Percentiles rank a stretch among this genome's conserved stretches.
phyloP scores from a whole-genome alignment of 2,113 vertebrate genomes.

The Neoarius graeffei region DNA sequence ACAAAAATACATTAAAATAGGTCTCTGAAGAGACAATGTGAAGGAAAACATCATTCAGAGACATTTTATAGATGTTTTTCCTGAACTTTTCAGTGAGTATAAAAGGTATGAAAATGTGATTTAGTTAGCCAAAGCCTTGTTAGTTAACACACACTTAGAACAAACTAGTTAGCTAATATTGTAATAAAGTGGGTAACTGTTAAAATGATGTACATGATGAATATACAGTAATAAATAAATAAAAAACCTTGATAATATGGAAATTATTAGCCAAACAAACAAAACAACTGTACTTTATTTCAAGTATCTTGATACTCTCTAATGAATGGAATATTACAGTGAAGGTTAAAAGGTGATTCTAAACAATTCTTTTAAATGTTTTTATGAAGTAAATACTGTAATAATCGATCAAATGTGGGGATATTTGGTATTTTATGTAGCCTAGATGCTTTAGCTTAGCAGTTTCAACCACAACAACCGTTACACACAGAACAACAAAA shows the following conservation, averaged over 20 bases:
- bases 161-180: background rate
- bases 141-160: background rate
- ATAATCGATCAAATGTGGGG: background rate
- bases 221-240: background rate
- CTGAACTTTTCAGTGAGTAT: background rate
- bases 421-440: background rate
- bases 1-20: background rate
- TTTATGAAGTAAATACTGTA: background rate
- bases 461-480: background rate
- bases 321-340: background rate
- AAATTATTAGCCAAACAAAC: background rate
- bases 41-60: background rate
- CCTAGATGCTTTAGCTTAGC: no score
- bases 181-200: background rate
- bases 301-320: background rate
- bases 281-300: background rate
- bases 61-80: background rate
- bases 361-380: background rate
- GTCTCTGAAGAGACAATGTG: background rate
- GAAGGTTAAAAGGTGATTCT: background rate
- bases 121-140: background rate
- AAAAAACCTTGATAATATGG: background rate
- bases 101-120: background rate
- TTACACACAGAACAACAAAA: background rate
- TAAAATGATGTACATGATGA: background rate